Conservation (phyloP, 2,113 vertebrate genomes). For the Microcebus ravelobensis region DNA sequence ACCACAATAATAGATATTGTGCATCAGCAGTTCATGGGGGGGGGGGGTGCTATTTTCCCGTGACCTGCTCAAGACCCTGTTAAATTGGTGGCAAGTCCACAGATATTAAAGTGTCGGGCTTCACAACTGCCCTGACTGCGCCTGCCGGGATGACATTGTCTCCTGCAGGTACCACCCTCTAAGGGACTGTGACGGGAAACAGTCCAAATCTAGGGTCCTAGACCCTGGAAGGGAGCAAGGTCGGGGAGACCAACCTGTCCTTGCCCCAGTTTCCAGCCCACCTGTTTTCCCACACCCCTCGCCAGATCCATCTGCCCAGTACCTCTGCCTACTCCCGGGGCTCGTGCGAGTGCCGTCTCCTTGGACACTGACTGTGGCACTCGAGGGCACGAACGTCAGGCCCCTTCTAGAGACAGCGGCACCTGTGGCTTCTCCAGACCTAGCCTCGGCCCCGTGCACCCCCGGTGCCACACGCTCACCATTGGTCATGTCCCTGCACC, state of each 20-base stretch:
- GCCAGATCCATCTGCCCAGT: neutral
- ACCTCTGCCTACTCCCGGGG: neutral
- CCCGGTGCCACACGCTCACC: rapidly evolving
- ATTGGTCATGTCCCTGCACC: neutral
- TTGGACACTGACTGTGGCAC: too few species aligned
- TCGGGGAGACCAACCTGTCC: neutral
- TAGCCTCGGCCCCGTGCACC: too few species aligned
- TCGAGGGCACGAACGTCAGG: neutral
- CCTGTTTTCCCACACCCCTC: rapidly evolving
- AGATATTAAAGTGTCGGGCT: neutral
- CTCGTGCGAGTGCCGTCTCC: neutral
- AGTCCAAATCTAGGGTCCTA: neutral
- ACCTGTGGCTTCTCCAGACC: neutral
- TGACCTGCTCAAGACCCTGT: neutral
- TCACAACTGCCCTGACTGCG: neutral
- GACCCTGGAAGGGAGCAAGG: neutral
- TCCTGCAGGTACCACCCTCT: neutral
- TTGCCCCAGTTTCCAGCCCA: neutral
- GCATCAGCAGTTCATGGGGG: neutral
- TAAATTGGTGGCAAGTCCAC: neutral
- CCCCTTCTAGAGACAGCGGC: neutral
- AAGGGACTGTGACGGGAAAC: too few species aligned
- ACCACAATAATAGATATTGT: neutral
- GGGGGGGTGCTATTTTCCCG: neutral
- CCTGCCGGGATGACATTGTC: too few species aligned